Evolutionary conservation across 30 jellyfish, hydroid and myxozoan species (phyloP).

Genomic region (Pelagia noctiluca): DNA sequence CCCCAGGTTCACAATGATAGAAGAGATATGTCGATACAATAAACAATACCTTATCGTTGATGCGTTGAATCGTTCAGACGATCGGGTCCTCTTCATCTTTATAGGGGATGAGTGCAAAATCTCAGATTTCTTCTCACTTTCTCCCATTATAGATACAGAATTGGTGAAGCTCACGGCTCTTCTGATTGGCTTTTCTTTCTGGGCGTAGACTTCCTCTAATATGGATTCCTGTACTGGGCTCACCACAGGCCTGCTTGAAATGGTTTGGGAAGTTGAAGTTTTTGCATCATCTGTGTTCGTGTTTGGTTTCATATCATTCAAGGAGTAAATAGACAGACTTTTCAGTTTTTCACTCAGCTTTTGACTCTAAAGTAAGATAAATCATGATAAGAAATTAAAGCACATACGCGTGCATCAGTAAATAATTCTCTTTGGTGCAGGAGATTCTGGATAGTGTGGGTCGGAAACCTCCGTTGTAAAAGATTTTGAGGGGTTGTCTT

Average conservation of each 20-base stretch:
- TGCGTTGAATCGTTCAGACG: conserved; percentile 67
- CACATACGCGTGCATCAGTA: no score
- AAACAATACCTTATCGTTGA: background rate
- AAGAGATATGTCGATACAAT: no score
- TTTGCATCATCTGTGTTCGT: conserved; percentile 2
- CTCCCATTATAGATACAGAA: conserved; percentile 65
- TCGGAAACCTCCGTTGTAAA: no score
- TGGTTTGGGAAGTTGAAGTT: conserved; percentile 8
- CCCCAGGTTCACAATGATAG: no score
- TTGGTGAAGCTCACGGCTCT: conserved; percentile 77
- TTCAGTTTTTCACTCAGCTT: conserved; percentile 69
- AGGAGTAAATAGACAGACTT: conserved; percentile 84
- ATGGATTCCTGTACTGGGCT: conserved; percentile 37
- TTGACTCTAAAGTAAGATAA: conserved; percentile 43
- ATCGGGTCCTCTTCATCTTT: conserved; percentile 55
- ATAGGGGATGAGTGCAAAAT: conserved; percentile 9
- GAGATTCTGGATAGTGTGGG: no score
- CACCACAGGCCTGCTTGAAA: background rate
- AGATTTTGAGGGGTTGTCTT: no score
- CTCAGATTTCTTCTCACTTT: conserved; percentile 31
- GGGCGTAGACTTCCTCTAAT: background rate
- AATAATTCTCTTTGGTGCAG: no score
- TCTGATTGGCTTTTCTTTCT: conserved; percentile 55
- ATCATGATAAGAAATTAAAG: background rate
- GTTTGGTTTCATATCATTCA: conserved; percentile 23